Percentiles rank a stretch among this genome's conserved stretches.
Evolutionary conservation across 2,113 vertebrate species (phyloP).

Genomic region (Sphyrna mokarran): DNA sequence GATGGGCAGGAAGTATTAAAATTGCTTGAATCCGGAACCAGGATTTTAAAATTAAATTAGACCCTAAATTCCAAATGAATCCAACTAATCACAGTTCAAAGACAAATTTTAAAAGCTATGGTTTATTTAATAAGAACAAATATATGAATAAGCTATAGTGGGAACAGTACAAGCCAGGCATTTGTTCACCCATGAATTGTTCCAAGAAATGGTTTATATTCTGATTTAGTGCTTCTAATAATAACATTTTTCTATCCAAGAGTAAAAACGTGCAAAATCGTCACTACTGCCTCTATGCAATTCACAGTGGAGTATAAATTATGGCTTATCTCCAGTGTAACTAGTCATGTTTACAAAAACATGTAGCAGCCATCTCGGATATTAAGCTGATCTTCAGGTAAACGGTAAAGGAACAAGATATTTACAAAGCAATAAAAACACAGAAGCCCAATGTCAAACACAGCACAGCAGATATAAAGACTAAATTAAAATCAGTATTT

Average conservation of each 20-base stretch:
- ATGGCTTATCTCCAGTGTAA: conserved; percentile 3
- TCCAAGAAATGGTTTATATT: background rate
- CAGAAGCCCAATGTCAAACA: background rate
- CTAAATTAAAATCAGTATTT: background rate
- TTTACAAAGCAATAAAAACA: background rate
- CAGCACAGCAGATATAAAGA: background rate
- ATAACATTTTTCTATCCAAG: background rate
- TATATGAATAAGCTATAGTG: background rate
- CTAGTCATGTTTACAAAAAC: background rate
- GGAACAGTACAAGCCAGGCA: background rate
- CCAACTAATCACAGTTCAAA: background rate
- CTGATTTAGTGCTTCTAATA: background rate
- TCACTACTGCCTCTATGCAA: background rate
- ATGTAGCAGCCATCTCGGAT: background rate
- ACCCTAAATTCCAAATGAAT: background rate
- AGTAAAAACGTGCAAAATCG: background rate
- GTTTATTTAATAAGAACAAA: background rate
- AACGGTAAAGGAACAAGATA: background rate
- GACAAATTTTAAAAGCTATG: background rate
- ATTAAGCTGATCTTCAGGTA: background rate
- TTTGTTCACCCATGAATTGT: background rate
- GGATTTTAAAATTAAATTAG: background rate
- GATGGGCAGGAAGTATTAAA: background rate
- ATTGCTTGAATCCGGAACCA: background rate
- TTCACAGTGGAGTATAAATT: conserved; percentile 1